Percentiles rank a stretch among this genome's conserved stretches.
Conservation (phyloP, 1,140 invertebrate genomes). For the Trypoxylus dichotomus region DNA sequence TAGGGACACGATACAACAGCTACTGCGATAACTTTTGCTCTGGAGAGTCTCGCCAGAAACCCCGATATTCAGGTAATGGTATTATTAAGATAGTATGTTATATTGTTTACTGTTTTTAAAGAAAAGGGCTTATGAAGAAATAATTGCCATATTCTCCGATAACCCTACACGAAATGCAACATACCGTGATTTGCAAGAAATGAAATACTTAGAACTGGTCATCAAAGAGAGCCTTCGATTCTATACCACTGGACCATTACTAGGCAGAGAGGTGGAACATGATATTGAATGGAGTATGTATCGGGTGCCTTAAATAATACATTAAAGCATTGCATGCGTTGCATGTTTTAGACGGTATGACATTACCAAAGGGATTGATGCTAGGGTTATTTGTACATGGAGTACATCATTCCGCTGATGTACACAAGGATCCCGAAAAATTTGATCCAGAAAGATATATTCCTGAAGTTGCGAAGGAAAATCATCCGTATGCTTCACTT, state of each 20-base stretch:
- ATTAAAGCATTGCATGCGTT: slow-evolving; percentile 11
- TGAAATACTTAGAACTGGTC: too few species aligned
- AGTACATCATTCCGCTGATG: too few species aligned
- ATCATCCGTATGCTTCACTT: slow-evolving; percentile 60
- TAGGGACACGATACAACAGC: slow-evolving; percentile 68
- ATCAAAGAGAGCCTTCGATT: too few species aligned
- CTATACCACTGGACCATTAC: slow-evolving; percentile 74
- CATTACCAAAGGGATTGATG: slow-evolving; percentile 56
- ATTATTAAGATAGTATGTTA: neutral
- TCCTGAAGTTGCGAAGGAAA: too few species aligned
- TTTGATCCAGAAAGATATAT: too few species aligned
- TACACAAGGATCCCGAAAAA: too few species aligned
- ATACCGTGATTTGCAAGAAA: too few species aligned
- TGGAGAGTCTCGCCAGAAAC: too few species aligned
- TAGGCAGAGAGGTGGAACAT: slow-evolving; percentile 63
- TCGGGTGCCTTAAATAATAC: slow-evolving; percentile 30
- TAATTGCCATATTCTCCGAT: slow-evolving; percentile 65
- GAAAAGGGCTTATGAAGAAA: slow-evolving; percentile 66
- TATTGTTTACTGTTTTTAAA: slow-evolving; percentile 49
- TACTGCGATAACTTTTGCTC: slow-evolving; percentile 58
- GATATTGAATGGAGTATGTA: too few species aligned
- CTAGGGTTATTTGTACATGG: slow-evolving; percentile 56
- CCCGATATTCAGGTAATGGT: slow-evolving; percentile 54
- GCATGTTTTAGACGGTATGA: slow-evolving; percentile 53
- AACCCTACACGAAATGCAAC: too few species aligned